Conservation (phyloP, 23 tunicate genomes). For the Aplidium turbinatum region DNA sequence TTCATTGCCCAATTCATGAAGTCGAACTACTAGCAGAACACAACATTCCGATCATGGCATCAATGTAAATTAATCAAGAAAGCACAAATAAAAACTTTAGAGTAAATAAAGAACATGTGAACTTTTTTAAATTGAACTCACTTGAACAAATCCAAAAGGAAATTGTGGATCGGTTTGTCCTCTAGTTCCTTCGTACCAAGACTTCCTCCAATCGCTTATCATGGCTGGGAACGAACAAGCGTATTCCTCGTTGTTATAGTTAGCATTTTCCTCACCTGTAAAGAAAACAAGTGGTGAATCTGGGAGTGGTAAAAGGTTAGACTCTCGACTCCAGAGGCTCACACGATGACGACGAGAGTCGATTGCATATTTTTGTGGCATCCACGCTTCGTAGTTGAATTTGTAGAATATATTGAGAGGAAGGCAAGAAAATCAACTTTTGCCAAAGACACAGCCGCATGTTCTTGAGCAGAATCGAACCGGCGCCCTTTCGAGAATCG, state of each 20-base stretch:
- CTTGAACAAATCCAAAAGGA: conserved; percentile 86
- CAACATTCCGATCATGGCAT: neutral
- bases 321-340: no score
- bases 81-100: neutral
- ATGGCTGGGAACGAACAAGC: conserved; percentile 74
- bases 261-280: neutral
- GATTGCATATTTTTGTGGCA: no score
- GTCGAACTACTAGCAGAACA: no score
- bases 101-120: conserved; percentile 34
- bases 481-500: no score
- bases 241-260: conserved; percentile 47
- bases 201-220: conserved; percentile 74
- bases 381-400: no score
- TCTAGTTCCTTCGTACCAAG: conserved; percentile 67
- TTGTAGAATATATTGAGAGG: no score
- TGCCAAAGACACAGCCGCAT: no score
- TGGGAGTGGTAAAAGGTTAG: no score
- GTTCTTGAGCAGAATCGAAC: no score
- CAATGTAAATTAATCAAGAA: neutral
- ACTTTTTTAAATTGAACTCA: conserved; percentile 76
- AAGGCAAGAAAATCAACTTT: no score
- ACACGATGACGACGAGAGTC: no score
- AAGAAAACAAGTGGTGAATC: neutral
- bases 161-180: conserved; percentile 36
- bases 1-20: no score